These are phyloP conservation scores for Oreochromis aureus DNA, from an alignment of 2,113 vertebrate genomes.

Conservation along the genomic window DNA sequence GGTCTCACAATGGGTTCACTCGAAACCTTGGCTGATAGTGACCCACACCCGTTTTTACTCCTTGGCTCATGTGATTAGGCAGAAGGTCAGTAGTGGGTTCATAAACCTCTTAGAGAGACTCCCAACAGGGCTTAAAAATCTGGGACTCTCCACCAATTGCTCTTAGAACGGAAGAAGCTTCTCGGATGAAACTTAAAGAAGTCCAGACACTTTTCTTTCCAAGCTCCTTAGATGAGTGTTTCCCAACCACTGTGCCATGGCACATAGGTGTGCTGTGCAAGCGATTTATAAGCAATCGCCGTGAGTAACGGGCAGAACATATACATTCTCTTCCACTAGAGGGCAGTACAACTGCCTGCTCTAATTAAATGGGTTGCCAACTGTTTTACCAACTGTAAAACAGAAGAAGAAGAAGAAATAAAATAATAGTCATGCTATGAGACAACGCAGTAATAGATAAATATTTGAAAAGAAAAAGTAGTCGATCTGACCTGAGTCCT, in stretches of 20 bases:
- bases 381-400: neutral
- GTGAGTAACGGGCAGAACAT: too few relatives aligned
- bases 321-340: too few relatives aligned
- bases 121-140: neutral
- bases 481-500: neutral
- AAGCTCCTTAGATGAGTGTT: neutral
- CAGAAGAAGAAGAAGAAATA: neutral
- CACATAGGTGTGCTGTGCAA: neutral
- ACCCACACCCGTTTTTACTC: neutral
- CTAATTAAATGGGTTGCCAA: neutral
- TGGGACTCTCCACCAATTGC: neutral
- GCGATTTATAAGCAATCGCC: rapidly evolving
- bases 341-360: neutral
- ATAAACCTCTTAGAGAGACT: neutral
- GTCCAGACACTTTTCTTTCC: neutral
- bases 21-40: neutral
- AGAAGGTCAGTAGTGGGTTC: neutral
- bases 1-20: rapidly evolving
- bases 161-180: neutral
- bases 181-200: neutral
- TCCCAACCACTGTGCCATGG: neutral
- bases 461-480: neutral
- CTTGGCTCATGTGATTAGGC: neutral
- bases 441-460: neutral
- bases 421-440: neutral